Base-by-base conservation (phyloP, 2,888 invertebrate genomes). In the Fragum whitleyi region DNA sequence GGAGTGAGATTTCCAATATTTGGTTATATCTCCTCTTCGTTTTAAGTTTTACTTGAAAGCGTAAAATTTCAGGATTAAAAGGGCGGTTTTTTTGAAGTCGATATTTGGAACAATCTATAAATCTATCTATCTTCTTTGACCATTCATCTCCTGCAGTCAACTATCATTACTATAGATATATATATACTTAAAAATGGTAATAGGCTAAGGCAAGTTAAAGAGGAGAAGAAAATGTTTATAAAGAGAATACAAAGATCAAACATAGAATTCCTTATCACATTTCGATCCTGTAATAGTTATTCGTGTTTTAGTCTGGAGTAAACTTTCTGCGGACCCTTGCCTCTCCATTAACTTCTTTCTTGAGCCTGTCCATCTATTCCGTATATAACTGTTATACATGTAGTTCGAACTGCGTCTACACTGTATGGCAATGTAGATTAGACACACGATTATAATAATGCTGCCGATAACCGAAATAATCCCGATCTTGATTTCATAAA, bases 401-500 rank as follows among this genome's bases (percentile, higher is more conserved):
- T 70, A 62, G 53, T 59, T 69, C n/a, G 81, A 79, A 42, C 73
- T 72, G 61, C 71, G 62, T 67, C 77, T 71, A 28, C 79, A 79
- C 71, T 85, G 85, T 23, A 79, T 36, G 29, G 77, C 53, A 21
- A 85, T 85, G 57, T 85, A 85, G n/a, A 82, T 53, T 23, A 85
- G 71, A 72, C 81, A 85, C 28, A 82, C 80, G 1, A 82, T 42
- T 26, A 85, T 82, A 23, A 82, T 73, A 57, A 85, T 74, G 59
- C 74, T 77, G 23, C 85, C 85, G 28, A 85, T 79, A 2, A 85
- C 73, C 28, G 85, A 71, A 23, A 85, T 79, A 3, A 85, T 79
- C 19, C 85, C 85, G n/a, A 85, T 77, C 57, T 85, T 85, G 19
- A 85, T 81, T 67, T 85, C 85, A 47, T 85, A 85, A 23, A 85